Evolutionary conservation across 2,113 vertebrate genomes (phyloP), one percentile per base, ranked within the genome.

Genomic region (Takifugu bimaculatus): DNA sequence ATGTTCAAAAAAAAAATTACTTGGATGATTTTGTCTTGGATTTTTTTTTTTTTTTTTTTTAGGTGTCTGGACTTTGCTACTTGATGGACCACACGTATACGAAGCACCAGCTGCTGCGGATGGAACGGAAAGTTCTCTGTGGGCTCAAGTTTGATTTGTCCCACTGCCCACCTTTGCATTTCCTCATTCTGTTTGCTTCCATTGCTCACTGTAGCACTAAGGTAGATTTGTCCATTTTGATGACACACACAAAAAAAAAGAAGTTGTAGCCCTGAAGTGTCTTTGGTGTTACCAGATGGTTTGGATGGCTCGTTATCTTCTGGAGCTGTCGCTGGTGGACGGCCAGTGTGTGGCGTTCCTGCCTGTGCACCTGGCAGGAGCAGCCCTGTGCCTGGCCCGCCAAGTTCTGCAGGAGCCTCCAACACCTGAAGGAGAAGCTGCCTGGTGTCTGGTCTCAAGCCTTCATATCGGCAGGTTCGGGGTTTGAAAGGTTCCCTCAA

Each of bases 321-420:
- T 95, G 81, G 93, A 95, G 83, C 84, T 94, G 13, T 93, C 92
- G 4, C 87, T 94, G 20, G 68, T 93, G 56, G 92, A 94, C 62
- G 86, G 74, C 2, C 91, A 92, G 55, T 92, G 91, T n/a, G 80
- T 90, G 44, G 70, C 60, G 4, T 92, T 92, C 80, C 84, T 91
- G 51, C 91, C 94, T 0, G 68, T 88, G 10, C 93, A 90, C 62
- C 81, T 93, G 25, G 91, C 94, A 1, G 87, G 88, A 15, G 93
- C 91, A 0, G 89, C 93, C 11, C 88, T 96, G 25, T 89, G 77
- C 54, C 80, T 96, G 78, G 91, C 93, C 4, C 89, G 92, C 13
- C 72, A 76, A 7, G 65, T 93, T 51, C 71, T 91, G 1, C 74
- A 85, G 12, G 91, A 90, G 53, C 75, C 78, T 1, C 72, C 50